These are phyloP conservation scores for Drosophila limbata DNA, from an alignment of 2,888 invertebrate species.

Conservation along the genomic window DNA sequence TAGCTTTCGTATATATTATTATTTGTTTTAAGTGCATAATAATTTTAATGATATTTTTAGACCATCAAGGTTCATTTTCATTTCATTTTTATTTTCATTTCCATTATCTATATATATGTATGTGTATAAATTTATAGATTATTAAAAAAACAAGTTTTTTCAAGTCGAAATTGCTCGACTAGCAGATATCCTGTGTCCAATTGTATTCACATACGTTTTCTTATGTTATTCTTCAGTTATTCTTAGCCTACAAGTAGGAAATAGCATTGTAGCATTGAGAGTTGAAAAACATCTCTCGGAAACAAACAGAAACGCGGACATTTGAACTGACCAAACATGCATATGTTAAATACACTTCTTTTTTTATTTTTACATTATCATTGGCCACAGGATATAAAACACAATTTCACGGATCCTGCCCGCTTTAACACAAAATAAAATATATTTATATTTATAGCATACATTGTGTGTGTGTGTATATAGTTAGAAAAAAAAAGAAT, in stretches of 20 bases:
- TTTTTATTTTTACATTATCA: not conserved
- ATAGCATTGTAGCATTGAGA: not conserved
- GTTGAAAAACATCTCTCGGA: not conserved
- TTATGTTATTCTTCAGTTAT: not conserved
- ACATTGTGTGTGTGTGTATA: conserved; percentile 36
- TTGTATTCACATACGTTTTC: not conserved
- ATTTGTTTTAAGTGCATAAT: conserved; percentile 64
- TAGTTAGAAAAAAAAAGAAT: conserved; percentile 52
- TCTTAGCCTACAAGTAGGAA: not conserved
- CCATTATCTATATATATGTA: conserved; percentile 46
- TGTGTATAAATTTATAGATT: conserved; percentile 53
- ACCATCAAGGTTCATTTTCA: conserved; percentile 76
- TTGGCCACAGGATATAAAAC: conserved; percentile 32
- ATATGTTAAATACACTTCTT: not conserved
- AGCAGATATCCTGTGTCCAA: conserved; percentile 16
- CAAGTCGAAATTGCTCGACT: conserved; percentile 11
- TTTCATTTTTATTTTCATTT: conserved; percentile 46
- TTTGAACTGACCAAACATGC: not conserved
- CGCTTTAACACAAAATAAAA: conserved; percentile 81
- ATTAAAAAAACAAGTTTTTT: conserved; percentile 42
- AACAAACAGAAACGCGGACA: not conserved
- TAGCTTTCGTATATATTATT: conserved; percentile 31
- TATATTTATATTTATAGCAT: conserved; percentile 40
- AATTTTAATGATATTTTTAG: conserved; percentile 81
- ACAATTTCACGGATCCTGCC: conserved; percentile 82